Percentiles rank a stretch among this genome's conserved stretches.
phyloP scores from a whole-genome alignment of 1,140 invertebrate species.

The Sycophaga agraensis region DNA sequence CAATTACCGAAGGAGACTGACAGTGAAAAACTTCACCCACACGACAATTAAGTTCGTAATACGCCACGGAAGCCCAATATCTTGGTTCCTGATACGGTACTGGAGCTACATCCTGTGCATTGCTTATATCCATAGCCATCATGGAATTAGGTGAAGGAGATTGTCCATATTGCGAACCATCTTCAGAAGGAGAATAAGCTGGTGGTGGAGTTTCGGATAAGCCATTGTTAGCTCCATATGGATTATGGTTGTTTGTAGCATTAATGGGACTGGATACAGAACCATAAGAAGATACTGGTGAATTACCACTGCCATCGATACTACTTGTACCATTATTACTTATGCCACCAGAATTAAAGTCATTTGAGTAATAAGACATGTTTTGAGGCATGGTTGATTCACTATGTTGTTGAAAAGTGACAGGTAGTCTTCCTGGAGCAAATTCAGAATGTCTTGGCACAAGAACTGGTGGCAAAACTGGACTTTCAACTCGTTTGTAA shows the following conservation, averaged over 20 bases:
- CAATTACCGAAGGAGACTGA: conserved; percentile 79
- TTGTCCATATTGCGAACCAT: conserved; percentile 53
- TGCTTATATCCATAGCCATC: conserved; percentile 62
- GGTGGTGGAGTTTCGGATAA: conserved; percentile 85
- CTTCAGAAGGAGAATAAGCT: conserved; percentile 80
- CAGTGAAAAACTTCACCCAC: conserved; percentile 91
- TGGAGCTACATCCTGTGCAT: conserved; percentile 67
- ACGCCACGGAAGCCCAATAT: conserved; percentile 89
- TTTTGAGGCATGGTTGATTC: conserved; percentile 95
- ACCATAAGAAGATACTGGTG: conserved; percentile 36
- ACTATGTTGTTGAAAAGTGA: conserved; percentile 85
- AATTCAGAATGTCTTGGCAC: conserved; percentile 95
- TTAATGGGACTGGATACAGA: conserved; percentile 39
- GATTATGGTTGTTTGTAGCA: conserved; percentile 59
- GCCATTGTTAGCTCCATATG: conserved; percentile 56
- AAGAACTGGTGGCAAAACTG: conserved; percentile 93
- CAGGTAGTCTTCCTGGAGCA: conserved; percentile 82
- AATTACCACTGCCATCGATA: conserved; percentile 10
- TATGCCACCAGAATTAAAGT: conserved; percentile 64
- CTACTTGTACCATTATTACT: conserved; percentile 31
- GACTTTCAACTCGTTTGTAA: conserved; percentile 92
- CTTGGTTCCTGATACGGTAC: conserved; percentile 78
- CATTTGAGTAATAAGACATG: conserved; percentile 82
- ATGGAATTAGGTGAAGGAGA: conserved; percentile 40
- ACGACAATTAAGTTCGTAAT: conserved; percentile 89